A percentile compares a stretch with the other conserved stretches of the same genome.
phyloP scores from a whole-genome alignment of 2,888 invertebrate genomes.

The Chymomyza caudatula region DNA sequence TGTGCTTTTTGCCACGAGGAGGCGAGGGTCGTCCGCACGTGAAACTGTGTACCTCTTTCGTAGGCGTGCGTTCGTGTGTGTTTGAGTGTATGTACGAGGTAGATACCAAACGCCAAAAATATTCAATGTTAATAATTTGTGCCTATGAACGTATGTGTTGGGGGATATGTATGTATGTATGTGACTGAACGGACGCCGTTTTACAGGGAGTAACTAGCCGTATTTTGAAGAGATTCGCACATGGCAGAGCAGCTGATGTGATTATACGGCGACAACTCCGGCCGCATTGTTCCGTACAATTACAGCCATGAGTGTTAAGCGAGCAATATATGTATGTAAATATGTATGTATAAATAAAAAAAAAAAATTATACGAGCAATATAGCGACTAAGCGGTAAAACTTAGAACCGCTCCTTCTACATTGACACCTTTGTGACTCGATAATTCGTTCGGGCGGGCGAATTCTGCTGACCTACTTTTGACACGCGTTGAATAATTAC shows the following conservation, averaged over 20 bases:
- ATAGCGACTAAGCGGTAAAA: constrained; percentile 1
- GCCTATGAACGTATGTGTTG: constrained; percentile 1
- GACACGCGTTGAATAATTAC: constrained; percentile 49
- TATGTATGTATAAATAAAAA: neutral
- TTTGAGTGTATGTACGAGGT: neutral
- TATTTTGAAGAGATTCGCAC: neutral
- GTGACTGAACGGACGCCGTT: neutral
- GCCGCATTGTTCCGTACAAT: too few species aligned
- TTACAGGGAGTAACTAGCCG: neutral
- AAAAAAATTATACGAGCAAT: neutral
- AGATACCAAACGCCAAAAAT: neutral
- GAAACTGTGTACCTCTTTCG: neutral
- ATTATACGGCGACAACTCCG: neutral
- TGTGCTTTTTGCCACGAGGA: neutral
- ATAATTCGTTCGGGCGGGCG: constrained; percentile 21
- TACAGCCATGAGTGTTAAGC: neutral
- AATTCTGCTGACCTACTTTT: constrained; percentile 64
- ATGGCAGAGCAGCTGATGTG: neutral
- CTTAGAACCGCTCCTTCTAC: constrained; percentile 12
- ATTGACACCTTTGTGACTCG: constrained; percentile 30
- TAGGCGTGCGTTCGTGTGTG: constrained; percentile 1
- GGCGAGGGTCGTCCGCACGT: neutral
- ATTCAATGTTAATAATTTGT: neutral
- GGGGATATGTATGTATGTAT: neutral
- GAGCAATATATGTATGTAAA: neutral